phyloP scores from a whole-genome alignment of 2,113 vertebrate genomes.

The Bos indicus region DNA sequence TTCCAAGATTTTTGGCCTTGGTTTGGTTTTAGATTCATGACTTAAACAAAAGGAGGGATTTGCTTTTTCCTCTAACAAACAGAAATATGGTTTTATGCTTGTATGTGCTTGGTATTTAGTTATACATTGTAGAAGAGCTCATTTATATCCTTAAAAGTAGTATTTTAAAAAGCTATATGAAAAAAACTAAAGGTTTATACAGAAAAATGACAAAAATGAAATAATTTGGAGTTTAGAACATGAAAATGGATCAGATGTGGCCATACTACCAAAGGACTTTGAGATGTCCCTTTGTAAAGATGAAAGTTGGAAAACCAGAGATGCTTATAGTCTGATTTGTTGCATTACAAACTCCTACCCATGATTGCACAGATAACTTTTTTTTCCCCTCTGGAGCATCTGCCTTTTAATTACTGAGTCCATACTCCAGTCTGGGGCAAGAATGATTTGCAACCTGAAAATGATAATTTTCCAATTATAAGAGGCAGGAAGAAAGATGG shows the following conservation, averaged over 20 bases:
- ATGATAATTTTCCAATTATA: neutral
- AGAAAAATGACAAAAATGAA: neutral
- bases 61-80: neutral
- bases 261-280: rapidly evolving
- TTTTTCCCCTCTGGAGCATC: neutral
- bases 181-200: neutral
- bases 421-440: neutral
- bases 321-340: neutral
- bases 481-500: neutral
- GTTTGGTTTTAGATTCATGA: neutral
- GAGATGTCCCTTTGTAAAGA: neutral
- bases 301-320: neutral
- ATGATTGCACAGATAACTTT: rapidly evolving
- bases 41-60: neutral
- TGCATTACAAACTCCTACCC: too few relatives aligned
- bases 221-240: neutral
- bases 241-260: neutral
- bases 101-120: neutral
- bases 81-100: neutral
- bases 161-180: neutral
- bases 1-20: neutral
- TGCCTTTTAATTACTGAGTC: neutral
- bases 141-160: neutral
- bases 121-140: neutral
- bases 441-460: neutral